These are phyloP conservation scores for Trypoxylus dichotomus DNA, from an alignment of 1,140 invertebrate species.

Conservation along the genomic window DNA sequence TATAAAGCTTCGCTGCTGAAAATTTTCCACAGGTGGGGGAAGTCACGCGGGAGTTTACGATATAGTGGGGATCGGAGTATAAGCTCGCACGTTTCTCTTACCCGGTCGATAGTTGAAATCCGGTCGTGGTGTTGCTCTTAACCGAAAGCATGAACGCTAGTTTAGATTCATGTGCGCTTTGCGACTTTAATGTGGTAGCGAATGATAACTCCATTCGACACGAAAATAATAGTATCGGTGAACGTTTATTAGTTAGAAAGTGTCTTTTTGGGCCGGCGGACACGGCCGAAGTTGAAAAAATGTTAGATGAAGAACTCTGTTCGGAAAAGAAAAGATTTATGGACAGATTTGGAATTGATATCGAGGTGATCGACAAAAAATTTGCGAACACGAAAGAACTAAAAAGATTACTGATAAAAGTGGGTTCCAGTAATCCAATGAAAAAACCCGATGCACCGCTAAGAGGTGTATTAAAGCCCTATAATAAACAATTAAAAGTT, in stretches of 20 bases:
- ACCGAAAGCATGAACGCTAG: background rate
- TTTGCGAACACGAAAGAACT: background rate
- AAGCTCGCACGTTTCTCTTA: background rate
- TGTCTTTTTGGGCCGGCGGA: constrained; percentile 19
- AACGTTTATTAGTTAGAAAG: background rate
- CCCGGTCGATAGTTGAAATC: background rate
- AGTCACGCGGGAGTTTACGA: background rate
- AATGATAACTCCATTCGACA: background rate
- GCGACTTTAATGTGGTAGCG: background rate
- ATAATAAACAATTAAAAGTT: constrained; percentile 21
- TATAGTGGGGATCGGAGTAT: background rate
- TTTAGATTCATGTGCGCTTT: background rate
- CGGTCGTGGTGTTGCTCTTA: background rate
- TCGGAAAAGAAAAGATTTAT: background rate
- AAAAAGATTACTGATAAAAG: constrained; percentile 1
- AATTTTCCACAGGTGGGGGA: background rate
- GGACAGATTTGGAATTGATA: background rate
- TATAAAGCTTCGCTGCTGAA: too few relatives aligned
- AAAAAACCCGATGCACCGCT: background rate
- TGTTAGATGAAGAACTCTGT: constrained; percentile 5
- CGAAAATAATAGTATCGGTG: background rate
- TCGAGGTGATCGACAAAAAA: background rate
- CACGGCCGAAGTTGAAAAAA: background rate
- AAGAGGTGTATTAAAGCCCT: constrained; percentile 5
- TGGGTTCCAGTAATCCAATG: background rate